Conservation (phyloP, 2,888 invertebrate genomes). For the Anoplius nigerrimus region DNA sequence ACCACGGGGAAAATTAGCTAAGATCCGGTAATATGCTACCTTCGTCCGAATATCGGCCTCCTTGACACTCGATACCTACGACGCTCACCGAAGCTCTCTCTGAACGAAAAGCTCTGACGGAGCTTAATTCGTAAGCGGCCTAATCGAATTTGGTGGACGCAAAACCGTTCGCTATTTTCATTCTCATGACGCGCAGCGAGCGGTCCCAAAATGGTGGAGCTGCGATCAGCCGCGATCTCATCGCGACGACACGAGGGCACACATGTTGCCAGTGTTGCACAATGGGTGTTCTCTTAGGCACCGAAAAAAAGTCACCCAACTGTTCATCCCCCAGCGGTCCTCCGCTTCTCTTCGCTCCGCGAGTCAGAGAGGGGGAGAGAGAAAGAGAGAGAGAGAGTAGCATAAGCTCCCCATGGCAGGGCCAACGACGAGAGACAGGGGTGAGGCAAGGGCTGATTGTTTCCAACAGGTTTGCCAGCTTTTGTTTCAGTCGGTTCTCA, state of each 20-base stretch:
- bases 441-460: constrained; percentile 62
- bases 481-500: constrained; percentile 73
- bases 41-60: constrained; percentile 50
- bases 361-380: too few relatives aligned
- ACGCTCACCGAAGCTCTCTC: too few relatives aligned
- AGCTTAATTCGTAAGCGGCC: too few relatives aligned
- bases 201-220: constrained; percentile 3
- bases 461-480: constrained; percentile 72
- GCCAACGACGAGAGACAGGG: background rate
- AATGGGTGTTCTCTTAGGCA: constrained; percentile 57
- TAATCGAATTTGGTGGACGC: too few relatives aligned
- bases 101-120: too few relatives aligned
- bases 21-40: constrained; percentile 65
- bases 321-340: constrained; percentile 68
- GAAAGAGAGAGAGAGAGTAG: background rate
- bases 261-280: constrained; percentile 69
- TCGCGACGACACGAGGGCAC: constrained; percentile 59
- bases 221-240: constrained; percentile 48
- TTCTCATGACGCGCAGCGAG: background rate
- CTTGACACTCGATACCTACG: background rate
- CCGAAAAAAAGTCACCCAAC: constrained; percentile 72
- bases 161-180: background rate
- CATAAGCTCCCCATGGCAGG: constrained; percentile 24
- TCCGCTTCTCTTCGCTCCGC: too few relatives aligned
- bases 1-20: constrained; percentile 62